phyloP scores from a whole-genome alignment of 2,797 vertebrate species.

The Scleropages formosus region DNA sequence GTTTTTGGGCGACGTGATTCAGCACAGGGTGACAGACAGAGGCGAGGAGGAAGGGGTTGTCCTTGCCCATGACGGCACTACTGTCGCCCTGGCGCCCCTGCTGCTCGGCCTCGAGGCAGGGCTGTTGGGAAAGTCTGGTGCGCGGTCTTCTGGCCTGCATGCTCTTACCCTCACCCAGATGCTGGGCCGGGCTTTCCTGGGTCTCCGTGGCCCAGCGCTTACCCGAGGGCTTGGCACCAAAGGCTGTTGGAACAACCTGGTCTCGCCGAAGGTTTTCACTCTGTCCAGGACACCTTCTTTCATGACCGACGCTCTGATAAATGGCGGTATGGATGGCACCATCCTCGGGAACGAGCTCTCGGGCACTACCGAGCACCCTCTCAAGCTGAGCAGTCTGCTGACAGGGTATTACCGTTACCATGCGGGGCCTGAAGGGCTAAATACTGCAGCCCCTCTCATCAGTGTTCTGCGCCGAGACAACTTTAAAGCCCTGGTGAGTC shows the following conservation, averaged over 20 bases:
- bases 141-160: conserved; percentile 42
- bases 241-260: conserved; percentile 81
- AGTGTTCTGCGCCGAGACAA: conserved; percentile 63
- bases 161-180: conserved; percentile 64
- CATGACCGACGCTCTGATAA: conserved; percentile 70
- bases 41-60: conserved; percentile 74
- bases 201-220: background rate
- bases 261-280: conserved; percentile 68
- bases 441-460: conserved; percentile 52
- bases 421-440: conserved; percentile 49
- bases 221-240: conserved; percentile 52
- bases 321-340: conserved; percentile 81
- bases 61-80: conserved; percentile 78
- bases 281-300: conserved; percentile 52
- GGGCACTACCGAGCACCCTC: conserved; percentile 14
- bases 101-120: conserved; percentile 72
- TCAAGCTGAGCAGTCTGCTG: conserved; percentile 62
- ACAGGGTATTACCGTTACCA: conserved; percentile 68
- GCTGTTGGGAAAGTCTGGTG: conserved; percentile 41
- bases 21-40: conserved; percentile 48
- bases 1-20: conserved; percentile 60
- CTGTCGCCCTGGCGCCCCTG: conserved; percentile 73
- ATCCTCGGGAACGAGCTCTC: conserved; percentile 66
- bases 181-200: conserved; percentile 58
- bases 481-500: conserved; percentile 52